These are phyloP conservation scores for Patella caerulea DNA, from an alignment of 2,888 invertebrate genomes.

Conservation along the genomic window DNA sequence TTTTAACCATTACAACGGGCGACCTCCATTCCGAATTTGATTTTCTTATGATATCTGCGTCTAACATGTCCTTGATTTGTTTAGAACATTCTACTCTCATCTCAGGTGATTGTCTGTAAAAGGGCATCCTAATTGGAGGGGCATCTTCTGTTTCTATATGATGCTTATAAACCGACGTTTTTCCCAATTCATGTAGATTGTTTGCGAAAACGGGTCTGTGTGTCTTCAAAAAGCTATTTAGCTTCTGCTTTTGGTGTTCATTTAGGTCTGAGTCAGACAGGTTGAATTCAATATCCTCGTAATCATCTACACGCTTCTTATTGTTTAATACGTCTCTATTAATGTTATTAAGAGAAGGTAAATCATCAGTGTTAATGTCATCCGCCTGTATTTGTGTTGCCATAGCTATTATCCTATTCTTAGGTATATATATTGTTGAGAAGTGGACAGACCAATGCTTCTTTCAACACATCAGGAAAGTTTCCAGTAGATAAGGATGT, in stretches of 20 bases:
- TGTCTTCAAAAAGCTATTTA: background rate
- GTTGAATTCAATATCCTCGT: slow-evolving; percentile 20
- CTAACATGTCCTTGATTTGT: no score
- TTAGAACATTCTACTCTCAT: no score
- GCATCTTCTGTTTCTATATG: slow-evolving; percentile 37
- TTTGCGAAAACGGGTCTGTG: slow-evolving; percentile 24
- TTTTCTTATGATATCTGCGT: no score
- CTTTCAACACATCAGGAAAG: no score
- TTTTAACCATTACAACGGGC: no score
- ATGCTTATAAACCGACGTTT: slow-evolving; percentile 34
- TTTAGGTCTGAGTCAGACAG: slow-evolving; percentile 11
- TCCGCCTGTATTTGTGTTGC: slow-evolving; percentile 17
- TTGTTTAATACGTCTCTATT: background rate
- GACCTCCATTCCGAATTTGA: no score
- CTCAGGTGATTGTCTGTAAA: slow-evolving; percentile 26
- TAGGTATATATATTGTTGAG: no score
- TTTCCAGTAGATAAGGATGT: no score
- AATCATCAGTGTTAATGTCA: background rate
- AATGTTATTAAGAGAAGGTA: background rate
- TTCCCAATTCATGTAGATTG: slow-evolving; percentile 31
- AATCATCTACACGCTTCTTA: background rate
- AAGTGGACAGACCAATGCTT: no score
- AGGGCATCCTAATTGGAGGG: slow-evolving; percentile 26
- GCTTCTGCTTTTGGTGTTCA: slow-evolving; percentile 6
- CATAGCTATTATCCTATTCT: slow-evolving; percentile 27